Evolutionary conservation across 2,888 invertebrate genomes (phyloP), one percentile per base, ranked within the genome.

Genomic region (Cerastis leucographa): DNA sequence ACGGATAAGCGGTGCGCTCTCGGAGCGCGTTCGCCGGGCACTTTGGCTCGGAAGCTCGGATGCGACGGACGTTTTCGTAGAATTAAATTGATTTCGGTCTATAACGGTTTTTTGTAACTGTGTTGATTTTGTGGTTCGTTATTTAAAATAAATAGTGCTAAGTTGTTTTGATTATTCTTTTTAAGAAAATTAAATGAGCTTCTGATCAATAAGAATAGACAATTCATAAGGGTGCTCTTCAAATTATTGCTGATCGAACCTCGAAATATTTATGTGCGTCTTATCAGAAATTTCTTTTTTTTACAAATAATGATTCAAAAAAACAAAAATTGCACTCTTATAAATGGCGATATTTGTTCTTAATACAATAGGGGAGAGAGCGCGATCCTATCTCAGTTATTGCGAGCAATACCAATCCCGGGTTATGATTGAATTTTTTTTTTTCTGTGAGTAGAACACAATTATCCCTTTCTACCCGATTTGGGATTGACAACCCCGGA

Each of bases 341-440:
- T 35, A 25, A 67, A 75, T 62, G 17, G 9, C 19, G 44, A 56
- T 64, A 51, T 76, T 54, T 69, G 42, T 79, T 65, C 35, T 59
- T 75, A 64, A 66, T 66, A 56, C 49, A 2, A 71, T 56, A 62
- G 25, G 35, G 35, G n/a, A 25, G 35, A 83, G 61, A 22, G 42
- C 19, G 44, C 35, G 49, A 72, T 71, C 46, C 54, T 74, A 71
- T 80, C 67, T 80, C 64, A 40, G 54, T 74, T 71, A 80, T 80
- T 68, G 70, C 44, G 51, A 79, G 80, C 67, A 64, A 84, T 80
- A 80, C 68, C 62, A 74, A 84, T 74, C 46, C 64, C 54, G 25
- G n/a, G 74, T 51, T 74, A 80, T 80, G 84, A 82, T 84, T 82
- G 74, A 84, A 22, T 82, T 84, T 82, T 80, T 82, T 84, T 82